These are phyloP conservation scores for Drosophila borborema DNA, from an alignment of 2,888 invertebrate genomes.

Conservation along the genomic window DNA sequence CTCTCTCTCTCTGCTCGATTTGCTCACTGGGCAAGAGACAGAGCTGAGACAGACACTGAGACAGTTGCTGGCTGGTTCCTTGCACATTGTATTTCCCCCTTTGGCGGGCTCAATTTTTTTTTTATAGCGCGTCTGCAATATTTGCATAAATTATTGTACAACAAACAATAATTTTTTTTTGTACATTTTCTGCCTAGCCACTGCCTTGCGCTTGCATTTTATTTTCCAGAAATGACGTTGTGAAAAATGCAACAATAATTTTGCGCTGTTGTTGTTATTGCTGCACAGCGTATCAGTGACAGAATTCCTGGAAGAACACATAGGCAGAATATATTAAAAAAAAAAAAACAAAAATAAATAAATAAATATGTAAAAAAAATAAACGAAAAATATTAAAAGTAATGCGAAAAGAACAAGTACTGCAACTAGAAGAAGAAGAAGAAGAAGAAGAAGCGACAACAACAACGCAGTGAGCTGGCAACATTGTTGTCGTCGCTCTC, in stretches of 20 bases:
- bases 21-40: not conserved
- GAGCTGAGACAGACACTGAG: not conserved
- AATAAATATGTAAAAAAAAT: conserved; percentile 8
- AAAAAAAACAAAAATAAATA: too few relatives aligned
- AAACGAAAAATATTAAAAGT: conserved; percentile 27
- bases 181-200: not conserved
- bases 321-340: conserved; percentile 59
- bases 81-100: not conserved
- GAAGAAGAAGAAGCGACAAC: conserved; percentile 19
- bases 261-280: conserved; percentile 14
- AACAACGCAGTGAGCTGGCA: conserved; percentile 19
- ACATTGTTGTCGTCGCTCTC: conserved; percentile 43
- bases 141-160: conserved; percentile 79
- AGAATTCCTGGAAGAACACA: conserved; percentile 83
- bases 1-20: not conserved
- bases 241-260: conserved; percentile 73
- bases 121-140: conserved; percentile 56
- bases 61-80: conserved; percentile 2
- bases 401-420: conserved; percentile 44
- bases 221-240: conserved; percentile 77
- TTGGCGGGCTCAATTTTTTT: not conserved
- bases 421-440: conserved; percentile 18
- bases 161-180: conserved; percentile 63
- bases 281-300: conserved; percentile 72
- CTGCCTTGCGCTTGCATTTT: conserved; percentile 50